These are phyloP conservation scores for Plodia interpunctella DNA, from an alignment of 1,140 invertebrate species.

Conservation along the genomic window DNA sequence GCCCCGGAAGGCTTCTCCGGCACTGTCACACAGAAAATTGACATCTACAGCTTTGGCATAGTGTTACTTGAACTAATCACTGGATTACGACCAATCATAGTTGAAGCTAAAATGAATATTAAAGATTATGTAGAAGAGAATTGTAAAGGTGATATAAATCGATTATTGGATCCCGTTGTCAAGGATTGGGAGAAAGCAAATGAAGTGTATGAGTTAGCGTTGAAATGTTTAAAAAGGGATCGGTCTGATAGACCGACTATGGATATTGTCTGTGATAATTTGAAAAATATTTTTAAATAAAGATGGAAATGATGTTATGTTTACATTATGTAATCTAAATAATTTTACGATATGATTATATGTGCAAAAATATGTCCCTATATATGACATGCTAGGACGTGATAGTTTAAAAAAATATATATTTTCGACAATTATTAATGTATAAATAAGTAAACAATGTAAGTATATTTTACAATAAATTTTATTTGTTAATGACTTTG, in stretches of 20 bases:
- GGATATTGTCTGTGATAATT: conserved; percentile 42
- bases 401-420: too few species aligned
- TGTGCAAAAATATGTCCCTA: too few species aligned
- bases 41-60: conserved; percentile 88
- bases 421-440: too few species aligned
- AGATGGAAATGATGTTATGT: conserved; percentile 1
- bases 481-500: too few species aligned
- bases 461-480: too few species aligned
- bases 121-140: conserved; percentile 55
- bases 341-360: too few species aligned
- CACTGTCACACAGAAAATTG: conserved; percentile 84
- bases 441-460: too few species aligned
- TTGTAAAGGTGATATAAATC: conserved; percentile 34
- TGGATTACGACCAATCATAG: conserved; percentile 79
- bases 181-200: conserved; percentile 46
- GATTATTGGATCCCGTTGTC: conserved; percentile 40
- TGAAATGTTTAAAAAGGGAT: conserved; percentile 40
- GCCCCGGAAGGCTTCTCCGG: conserved; percentile 84
- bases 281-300: conserved; percentile 28
- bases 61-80: conserved; percentile 85
- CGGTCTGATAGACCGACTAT: conserved; percentile 49
- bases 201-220: conserved; percentile 46
- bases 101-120: conserved; percentile 46
- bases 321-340: too few species aligned
- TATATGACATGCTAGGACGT: too few species aligned